Base-by-base conservation (phyloP, 2,797 vertebrate genomes). In the Acestrorhynchus altus region DNA sequence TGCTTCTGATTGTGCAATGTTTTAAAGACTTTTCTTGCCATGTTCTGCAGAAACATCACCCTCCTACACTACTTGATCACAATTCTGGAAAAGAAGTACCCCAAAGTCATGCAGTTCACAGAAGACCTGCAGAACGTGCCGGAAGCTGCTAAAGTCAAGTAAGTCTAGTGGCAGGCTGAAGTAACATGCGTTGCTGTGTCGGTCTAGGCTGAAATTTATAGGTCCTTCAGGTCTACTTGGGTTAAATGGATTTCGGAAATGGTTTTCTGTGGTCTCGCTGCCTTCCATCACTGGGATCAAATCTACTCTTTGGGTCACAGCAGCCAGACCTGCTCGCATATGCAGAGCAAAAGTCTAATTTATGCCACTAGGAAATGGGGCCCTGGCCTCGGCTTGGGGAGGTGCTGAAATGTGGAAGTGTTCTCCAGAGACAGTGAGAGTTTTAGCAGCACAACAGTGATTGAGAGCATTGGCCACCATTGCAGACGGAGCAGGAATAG, bases 1-100 rank as follows among this genome's bases (percentile, higher is more conserved):
- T 24, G 20, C 10, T 71, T 35, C 3, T 49, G 2, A 57, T 13
- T 39, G 1, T 31, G 18, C 20, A 1, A 9, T 42, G 49, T 69
- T 68, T n/a, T 69, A 72, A 77, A 10, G n/a, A 42, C 22, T 12
- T 16, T 49, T 76, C 26, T 60, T 31, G 63, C 20, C 11, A 16
- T 83, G 42, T 49, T 66, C 68, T 78, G 13, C 84, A 99, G 98
- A 88, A 99, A 98, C 88, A 95, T 99, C 87, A 99, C 98, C 42
- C 94, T 99, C 59, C 94, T 99, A 89, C 96, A 99, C 91, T 99
- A 99, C 94, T 93, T 99, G 88, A 99, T 99, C 92, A 99, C 96
- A 83, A 95, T 98, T 0, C 92, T 99, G 81, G 97, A 99, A 86
- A 98, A 96, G 92, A 99, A 99, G 85, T 99, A 98, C 39, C 96